Evolutionary conservation across 2,888 invertebrate genomes (phyloP).

Genomic region (Andrena dorsata): DNA sequence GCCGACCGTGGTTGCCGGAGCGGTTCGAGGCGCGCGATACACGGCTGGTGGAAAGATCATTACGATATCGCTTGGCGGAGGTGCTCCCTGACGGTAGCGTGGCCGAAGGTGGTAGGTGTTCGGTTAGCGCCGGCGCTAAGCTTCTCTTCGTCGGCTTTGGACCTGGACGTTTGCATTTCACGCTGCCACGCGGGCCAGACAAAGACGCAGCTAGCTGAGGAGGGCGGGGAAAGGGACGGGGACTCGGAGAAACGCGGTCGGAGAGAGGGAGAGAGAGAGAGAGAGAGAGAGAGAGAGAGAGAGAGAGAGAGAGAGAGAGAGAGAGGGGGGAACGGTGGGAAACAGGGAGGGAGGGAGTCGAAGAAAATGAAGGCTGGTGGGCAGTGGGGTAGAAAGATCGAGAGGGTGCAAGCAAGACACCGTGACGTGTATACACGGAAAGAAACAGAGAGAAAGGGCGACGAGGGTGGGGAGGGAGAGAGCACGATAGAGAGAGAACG

Average conservation of each 20-base stretch:
- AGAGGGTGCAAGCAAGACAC: constrained; percentile 44
- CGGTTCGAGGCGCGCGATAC: constrained; percentile 45
- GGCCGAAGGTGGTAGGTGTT: constrained; percentile 51
- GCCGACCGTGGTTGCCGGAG: constrained; percentile 14
- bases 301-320: neutral
- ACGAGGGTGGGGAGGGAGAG: constrained; percentile 16
- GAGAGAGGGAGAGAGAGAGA: neutral
- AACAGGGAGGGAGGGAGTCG: constrained; percentile 29
- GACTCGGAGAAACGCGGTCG: constrained; percentile 29
- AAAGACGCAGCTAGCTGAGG: constrained; percentile 27
- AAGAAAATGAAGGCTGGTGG: constrained; percentile 49
- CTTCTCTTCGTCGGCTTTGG: constrained; percentile 70
- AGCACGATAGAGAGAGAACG: constrained; percentile 14
- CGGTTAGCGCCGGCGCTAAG: constrained; percentile 75
- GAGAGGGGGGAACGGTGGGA: neutral
- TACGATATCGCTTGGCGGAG: constrained; percentile 65
- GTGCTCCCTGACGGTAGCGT: constrained; percentile 36
- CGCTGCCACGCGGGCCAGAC: constrained; percentile 55
- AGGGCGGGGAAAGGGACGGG: neutral
- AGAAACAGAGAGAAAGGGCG: constrained; percentile 35
- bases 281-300: neutral
- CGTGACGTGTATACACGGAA: constrained; percentile 41
- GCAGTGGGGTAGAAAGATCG: constrained; percentile 27
- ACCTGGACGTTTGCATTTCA: constrained; percentile 75
- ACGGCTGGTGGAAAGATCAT: constrained; percentile 67